Percentiles rank a stretch among this genome's conserved stretches.
phyloP scores from a whole-genome alignment of 2,888 invertebrate genomes.

The Muschampia staudingeri region DNA sequence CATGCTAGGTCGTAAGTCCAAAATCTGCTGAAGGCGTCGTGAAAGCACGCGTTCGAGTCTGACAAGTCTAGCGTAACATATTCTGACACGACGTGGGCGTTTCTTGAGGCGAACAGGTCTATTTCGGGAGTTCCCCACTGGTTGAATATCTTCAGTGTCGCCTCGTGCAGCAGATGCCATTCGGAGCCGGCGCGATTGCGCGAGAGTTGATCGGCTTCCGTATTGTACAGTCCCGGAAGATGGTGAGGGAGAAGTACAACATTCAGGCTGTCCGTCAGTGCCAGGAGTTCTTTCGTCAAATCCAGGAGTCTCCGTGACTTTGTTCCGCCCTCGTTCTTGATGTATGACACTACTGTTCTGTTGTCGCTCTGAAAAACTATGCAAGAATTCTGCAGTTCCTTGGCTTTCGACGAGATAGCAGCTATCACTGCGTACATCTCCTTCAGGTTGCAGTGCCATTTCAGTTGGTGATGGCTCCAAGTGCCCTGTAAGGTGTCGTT shows the following conservation, averaged over 20 bases:
- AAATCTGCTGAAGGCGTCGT: constrained; percentile 63
- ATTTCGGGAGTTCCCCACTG: constrained; percentile 63
- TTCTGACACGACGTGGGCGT: constrained; percentile 57
- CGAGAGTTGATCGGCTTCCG: constrained; percentile 63
- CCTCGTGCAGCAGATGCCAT: constrained; percentile 60
- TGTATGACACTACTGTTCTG: constrained; percentile 64
- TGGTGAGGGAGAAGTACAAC: constrained; percentile 55
- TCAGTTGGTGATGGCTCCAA: constrained; percentile 41
- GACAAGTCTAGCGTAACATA: constrained; percentile 62
- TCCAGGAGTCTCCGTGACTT: constrained; percentile 54
- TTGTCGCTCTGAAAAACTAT: constrained; percentile 68
- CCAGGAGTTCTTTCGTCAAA: constrained; percentile 47
- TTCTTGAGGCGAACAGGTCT: constrained; percentile 66
- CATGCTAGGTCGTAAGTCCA: constrained; percentile 45
- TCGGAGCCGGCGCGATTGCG: constrained; percentile 49
- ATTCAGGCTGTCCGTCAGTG: constrained; percentile 32
- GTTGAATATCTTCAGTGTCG: constrained; percentile 55
- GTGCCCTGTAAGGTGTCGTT: constrained; percentile 27
- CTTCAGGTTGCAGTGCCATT: constrained; percentile 62
- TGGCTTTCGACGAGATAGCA: constrained; percentile 31
- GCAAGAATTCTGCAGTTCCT: constrained; percentile 28
- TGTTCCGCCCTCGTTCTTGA: constrained; percentile 68
- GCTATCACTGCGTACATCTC: constrained; percentile 63
- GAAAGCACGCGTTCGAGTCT: constrained; percentile 61
- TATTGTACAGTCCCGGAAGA: constrained; percentile 67